Conservation (phyloP, 1,140 invertebrate genomes). For the Ladona fulva region DNA sequence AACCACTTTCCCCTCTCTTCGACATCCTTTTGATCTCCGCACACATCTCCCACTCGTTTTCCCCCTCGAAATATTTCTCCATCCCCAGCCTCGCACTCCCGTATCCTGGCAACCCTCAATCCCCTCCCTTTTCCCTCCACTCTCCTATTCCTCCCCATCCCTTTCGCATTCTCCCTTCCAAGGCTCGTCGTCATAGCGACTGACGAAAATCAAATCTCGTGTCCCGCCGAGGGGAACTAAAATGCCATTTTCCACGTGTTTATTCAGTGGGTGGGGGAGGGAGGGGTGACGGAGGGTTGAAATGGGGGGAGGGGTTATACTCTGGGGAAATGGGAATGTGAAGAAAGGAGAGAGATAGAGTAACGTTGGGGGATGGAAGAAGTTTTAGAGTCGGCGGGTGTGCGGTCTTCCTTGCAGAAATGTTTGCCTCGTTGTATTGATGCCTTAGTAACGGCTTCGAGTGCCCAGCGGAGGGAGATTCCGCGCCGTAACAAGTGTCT, state of each 20-base stretch:
- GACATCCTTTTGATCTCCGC: neutral
- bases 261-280: neutral
- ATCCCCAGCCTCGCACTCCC: neutral
- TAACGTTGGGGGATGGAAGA: too few species aligned
- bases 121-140: neutral
- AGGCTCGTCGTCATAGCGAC: neutral
- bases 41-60: neutral
- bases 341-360: too few species aligned
- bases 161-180: neutral
- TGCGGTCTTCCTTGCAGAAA: too few species aligned
- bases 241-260: slow-evolving; percentile 9
- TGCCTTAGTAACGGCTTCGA: too few species aligned
- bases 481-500: too few species aligned
- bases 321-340: neutral
- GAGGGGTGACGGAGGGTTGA: neutral
- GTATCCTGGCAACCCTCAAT: neutral
- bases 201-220: slow-evolving; percentile 9
- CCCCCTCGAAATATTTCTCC: neutral
- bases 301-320: neutral
- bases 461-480: too few species aligned
- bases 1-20: neutral
- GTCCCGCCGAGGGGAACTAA: slow-evolving; percentile 6
- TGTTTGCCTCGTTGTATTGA: too few species aligned
- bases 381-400: too few species aligned
- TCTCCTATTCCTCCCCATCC: neutral